Evolutionary conservation across 2,113 vertebrate genomes (phyloP).

Genomic region (Chaetodon auriga): DNA sequence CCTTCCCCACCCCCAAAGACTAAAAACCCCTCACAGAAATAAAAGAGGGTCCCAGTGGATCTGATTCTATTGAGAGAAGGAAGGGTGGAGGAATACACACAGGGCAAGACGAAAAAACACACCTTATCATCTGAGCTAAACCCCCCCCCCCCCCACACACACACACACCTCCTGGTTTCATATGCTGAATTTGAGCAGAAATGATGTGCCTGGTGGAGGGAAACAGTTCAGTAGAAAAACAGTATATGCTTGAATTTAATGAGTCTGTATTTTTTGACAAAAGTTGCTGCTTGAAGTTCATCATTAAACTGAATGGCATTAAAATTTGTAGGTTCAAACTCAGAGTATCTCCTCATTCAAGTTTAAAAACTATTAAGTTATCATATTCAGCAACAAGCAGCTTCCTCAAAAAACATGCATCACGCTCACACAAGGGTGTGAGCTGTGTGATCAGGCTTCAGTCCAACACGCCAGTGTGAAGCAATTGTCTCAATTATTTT

Average conservation of each 20-base stretch:
- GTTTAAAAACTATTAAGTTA: background rate
- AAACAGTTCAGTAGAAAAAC: too few species aligned
- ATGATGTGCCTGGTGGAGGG: too few species aligned
- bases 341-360: background rate
- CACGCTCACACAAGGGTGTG: background rate
- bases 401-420: background rate
- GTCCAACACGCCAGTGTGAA: background rate
- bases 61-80: conserved; percentile 66
- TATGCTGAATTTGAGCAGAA: background rate
- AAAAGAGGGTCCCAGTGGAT: conserved; percentile 60
- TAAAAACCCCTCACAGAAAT: conserved; percentile 60
- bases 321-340: background rate
- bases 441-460: background rate
- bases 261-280: background rate
- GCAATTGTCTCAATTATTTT: background rate
- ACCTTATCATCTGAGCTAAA: conserved; percentile 45
- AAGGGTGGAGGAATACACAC: conserved; percentile 63
- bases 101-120: conserved; percentile 40
- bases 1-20: conserved; percentile 22
- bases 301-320: too few species aligned
- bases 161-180: background rate
- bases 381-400: background rate
- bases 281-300: background rate
- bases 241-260: background rate
- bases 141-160: background rate